Evolutionary conservation across 2,113 vertebrate species (phyloP).

Genomic region (Oreochromis niloticus): DNA sequence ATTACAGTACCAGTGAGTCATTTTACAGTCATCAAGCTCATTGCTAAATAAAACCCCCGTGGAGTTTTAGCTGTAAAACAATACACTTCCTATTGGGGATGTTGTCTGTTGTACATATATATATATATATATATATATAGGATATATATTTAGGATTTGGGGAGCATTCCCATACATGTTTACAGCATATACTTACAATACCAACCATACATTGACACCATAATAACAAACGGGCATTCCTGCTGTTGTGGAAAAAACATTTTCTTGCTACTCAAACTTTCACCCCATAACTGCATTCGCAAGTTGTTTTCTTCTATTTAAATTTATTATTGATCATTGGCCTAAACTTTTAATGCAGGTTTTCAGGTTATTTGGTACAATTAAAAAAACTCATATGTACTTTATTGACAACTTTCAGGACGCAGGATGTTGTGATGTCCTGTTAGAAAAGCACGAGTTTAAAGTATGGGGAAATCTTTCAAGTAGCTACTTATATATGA

Average conservation of each 20-base stretch:
- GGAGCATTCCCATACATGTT: constrained; percentile 49
- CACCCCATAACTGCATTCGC: background rate
- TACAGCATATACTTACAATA: constrained; percentile 60
- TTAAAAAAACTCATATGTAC: background rate
- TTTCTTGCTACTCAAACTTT: constrained; percentile 3
- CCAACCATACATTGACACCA: constrained; percentile 57
- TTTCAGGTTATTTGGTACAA: background rate
- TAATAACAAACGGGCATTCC: constrained; percentile 60
- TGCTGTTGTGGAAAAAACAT: constrained; percentile 38
- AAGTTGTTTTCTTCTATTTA: background rate
- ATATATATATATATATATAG: constrained; percentile 8
- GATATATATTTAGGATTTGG: constrained; percentile 39
- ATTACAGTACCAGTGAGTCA: constrained; percentile 48
- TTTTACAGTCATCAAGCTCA: constrained; percentile 34
- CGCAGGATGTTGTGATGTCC: background rate
- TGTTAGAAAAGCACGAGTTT: background rate
- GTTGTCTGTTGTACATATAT: constrained; percentile 32
- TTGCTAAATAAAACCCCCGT: constrained; percentile 31
- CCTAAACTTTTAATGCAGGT: background rate
- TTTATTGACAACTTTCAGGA: background rate
- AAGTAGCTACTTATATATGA: background rate
- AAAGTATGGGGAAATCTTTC: background rate
- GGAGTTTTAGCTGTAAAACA: constrained; percentile 44
- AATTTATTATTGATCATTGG: background rate
- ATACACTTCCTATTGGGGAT: constrained; percentile 28